Evolutionary conservation across 2,888 invertebrate species (phyloP), one percentile per base, ranked within the genome.

Genomic region (Tipula confusa): DNA sequence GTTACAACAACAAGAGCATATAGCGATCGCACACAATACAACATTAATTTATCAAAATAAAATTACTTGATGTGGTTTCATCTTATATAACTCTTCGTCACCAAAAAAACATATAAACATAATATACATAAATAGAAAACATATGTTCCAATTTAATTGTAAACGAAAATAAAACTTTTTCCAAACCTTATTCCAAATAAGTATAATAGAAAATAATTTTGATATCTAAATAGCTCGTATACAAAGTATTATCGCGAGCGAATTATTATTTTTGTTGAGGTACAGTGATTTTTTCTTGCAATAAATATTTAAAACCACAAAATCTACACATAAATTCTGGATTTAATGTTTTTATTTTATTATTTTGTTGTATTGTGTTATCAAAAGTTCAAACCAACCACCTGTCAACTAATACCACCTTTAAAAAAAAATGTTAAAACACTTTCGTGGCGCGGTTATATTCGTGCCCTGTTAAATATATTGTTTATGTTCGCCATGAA

Each of bases 331-430:
- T 64, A 1, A 24, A 64, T 3, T 43, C n/a, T 43, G 43, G 64
- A 64, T 64, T n/a, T n/a, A n/a, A n/a, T n/a, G n/a, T n/a, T n/a
- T n/a, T n/a, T n/a, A n/a, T n/a, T n/a, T n/a, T 64, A 31, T 64
- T 24, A 64, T 43, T 24, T 64, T 24, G 18, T 24, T 24, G 18
- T 64, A 2, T 64, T 64, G n/a, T 64, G 64, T 24, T 64, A 64
- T 9, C 64, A 64, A 64, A 64, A 64, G 24, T 11, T 33, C 18
- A 15, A 64, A 64, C 18, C 64, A 64, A 64, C 64, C 64, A 64
- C 64, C 64, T 64, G 64, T 64, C 64, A 64, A 64, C 64, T 24
- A 64, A 64, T 64, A 18, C 64, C 64, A 64, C 64, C 64, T 64
- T 64, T 64, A 64, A 3, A 43, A n/a, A 15, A 43, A 24, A 18